Evolutionary conservation across 2,888 invertebrate genomes (phyloP).

Genomic region (Idaea dimidiata): DNA sequence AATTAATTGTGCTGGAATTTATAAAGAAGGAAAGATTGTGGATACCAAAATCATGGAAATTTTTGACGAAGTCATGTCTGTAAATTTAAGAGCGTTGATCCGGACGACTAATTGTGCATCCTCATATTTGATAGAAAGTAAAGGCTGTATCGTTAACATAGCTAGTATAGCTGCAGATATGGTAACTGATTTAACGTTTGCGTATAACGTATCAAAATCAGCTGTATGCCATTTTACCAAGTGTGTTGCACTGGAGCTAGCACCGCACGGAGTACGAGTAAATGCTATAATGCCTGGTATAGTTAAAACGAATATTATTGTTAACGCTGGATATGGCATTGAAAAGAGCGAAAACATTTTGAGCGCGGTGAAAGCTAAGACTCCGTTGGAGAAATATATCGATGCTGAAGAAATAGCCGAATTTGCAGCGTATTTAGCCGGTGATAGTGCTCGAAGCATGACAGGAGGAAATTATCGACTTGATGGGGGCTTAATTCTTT

Average conservation of each 20-base stretch:
- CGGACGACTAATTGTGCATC: slow-evolving; percentile 35
- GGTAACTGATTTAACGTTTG: slow-evolving; percentile 18
- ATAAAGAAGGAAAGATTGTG: slow-evolving; percentile 26
- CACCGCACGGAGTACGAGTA: slow-evolving; percentile 81
- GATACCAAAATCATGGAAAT: slow-evolving; percentile 34
- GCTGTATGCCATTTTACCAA: slow-evolving; percentile 88
- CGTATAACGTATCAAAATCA: slow-evolving; percentile 85
- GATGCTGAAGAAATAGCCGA: slow-evolving; percentile 43
- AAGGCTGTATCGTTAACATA: slow-evolving; percentile 47
- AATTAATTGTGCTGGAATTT: slow-evolving; percentile 45
- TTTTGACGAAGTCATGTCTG: slow-evolving; percentile 39
- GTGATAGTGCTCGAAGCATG: slow-evolving; percentile 47
- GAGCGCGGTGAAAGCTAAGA: slow-evolving; percentile 9
- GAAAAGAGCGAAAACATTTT: slow-evolving; percentile 28
- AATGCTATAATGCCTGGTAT: slow-evolving; percentile 88
- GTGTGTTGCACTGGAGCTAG: slow-evolving; percentile 85
- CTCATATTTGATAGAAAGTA: slow-evolving; percentile 33
- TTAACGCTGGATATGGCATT: slow-evolving; percentile 23
- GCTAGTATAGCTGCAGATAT: slow-evolving; percentile 33
- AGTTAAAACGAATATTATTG: slow-evolving; percentile 60
- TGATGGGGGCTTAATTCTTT: background rate
- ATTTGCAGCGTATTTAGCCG: slow-evolving; percentile 42
- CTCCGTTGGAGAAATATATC: slow-evolving; percentile 30
- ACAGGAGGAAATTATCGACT: slow-evolving; percentile 33
- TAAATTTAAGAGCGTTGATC: slow-evolving; percentile 44